Evolutionary conservation across 2,888 invertebrate species (phyloP), one percentile per base, ranked within the genome.

Genomic region (Parthenolecanium corni): DNA sequence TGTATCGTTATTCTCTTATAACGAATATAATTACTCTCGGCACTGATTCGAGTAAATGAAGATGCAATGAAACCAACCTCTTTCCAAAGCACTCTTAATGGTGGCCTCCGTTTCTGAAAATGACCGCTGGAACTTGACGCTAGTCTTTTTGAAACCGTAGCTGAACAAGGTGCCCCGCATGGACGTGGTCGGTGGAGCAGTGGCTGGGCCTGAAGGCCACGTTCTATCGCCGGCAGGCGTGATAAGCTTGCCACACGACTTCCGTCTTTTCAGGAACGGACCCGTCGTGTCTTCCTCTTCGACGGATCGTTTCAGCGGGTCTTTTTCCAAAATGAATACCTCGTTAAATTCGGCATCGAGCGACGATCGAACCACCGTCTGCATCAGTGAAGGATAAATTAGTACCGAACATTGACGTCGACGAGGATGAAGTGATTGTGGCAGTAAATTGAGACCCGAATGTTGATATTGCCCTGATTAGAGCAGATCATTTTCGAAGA

Each of bases 71-170:
- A 23, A 38, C 61, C 78, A 68, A 81, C 80, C 85, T 74, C 83
- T 74, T 16, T 85, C 82, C 66, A 88, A 73, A 0, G 87, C 87
- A 11, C 79, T 79, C 80, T 84, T 85, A 14, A 82, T 82, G 0
- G 75, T 74, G 0, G 85, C 83, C 71, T 89, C 89, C 52, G 85
- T 86, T 67, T 89, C 87, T 0, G 89, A 89, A 68, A 82, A 78
- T 23, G 83, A 82, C 54, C 86, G 75, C 67, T 82, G 78, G 61
- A 83, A 57, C 49, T 66, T 67, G 9, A 65, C 57, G 23, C 54
- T 61, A 47, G 63, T 64, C 36, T 66, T 63, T 44, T 66, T 65
- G 64, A 69, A 69, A 16, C 70, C 70, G 53, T 69, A 69, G 3
- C 68, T 66, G 58, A 69, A 68, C 3, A 69, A 65, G 5, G 69